A percentile compares a stretch with the other conserved stretches of the same genome.
Evolutionary conservation across 2,888 invertebrate species (phyloP).

Genomic region (Ophion ellenae): DNA sequence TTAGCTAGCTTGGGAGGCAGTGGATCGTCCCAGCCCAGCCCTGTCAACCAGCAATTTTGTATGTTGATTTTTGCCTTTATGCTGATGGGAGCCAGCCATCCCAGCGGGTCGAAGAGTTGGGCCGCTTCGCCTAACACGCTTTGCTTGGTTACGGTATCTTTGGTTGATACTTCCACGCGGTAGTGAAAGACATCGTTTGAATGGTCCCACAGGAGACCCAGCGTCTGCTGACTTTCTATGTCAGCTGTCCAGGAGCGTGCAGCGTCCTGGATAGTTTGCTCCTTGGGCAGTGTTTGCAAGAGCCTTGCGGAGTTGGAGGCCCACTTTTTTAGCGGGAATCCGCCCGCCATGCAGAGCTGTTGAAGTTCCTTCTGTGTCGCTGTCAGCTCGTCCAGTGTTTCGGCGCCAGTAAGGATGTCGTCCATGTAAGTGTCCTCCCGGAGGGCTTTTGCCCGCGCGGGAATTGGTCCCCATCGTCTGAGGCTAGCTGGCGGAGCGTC

Average conservation of each 20-base stretch:
- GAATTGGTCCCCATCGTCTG: background rate
- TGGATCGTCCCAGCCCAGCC: no score
- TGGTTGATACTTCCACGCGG: background rate
- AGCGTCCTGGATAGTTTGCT: background rate
- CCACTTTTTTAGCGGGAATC: slow-evolving; percentile 5
- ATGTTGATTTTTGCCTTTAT: no score
- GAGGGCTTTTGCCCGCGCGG: slow-evolving; percentile 26
- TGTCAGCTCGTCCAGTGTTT: background rate
- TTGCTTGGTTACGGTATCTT: background rate
- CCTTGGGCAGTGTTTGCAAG: background rate
- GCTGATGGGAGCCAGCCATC: no score
- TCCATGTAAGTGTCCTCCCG: slow-evolving; percentile 53
- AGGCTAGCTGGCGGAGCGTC: background rate
- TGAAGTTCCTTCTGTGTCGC: slow-evolving; percentile 25
- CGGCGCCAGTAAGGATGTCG: slow-evolving; percentile 53
- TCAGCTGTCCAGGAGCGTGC: no score
- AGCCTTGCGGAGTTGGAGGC: background rate
- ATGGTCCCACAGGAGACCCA: background rate
- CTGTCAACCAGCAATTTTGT: no score
- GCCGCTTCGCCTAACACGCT: no score
- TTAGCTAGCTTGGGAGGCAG: no score
- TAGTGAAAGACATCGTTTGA: background rate
- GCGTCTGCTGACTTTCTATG: no score
- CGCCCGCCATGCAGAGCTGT: slow-evolving; percentile 39
- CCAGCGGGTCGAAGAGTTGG: no score